A percentile compares a stretch with the other conserved stretches of the same genome.
phyloP scores from a whole-genome alignment of 1,140 invertebrate genomes.

The honey bee (Apis mellifera) region DNA sequence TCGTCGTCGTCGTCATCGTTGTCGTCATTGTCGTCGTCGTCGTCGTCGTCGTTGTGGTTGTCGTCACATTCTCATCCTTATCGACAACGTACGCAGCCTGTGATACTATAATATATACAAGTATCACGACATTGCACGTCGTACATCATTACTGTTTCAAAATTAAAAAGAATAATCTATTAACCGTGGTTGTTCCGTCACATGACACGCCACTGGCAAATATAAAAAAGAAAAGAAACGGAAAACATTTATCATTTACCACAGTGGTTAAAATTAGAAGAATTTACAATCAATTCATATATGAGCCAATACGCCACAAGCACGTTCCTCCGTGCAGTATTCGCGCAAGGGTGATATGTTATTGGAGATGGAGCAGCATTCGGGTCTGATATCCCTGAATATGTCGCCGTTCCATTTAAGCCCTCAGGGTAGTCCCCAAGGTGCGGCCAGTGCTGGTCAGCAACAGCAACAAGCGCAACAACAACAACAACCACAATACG shows the following conservation, averaged over 20 bases:
- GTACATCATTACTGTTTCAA: slow-evolving; percentile 5
- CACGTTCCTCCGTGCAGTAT: slow-evolving; percentile 61
- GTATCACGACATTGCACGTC: slow-evolving; percentile 17
- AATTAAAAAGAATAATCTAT: slow-evolving; percentile 2
- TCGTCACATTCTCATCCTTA: not conserved
- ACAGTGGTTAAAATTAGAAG: slow-evolving; percentile 10
- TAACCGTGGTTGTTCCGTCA: slow-evolving; percentile 10
- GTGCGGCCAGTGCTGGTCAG: slow-evolving; percentile 70
- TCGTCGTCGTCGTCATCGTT: too few relatives aligned
- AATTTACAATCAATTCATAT: slow-evolving; percentile 45
- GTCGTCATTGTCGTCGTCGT: too few relatives aligned
- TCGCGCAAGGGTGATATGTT: slow-evolving; percentile 86
- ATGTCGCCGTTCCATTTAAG: slow-evolving; percentile 91
- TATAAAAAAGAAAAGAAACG: too few relatives aligned
- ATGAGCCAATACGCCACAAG: slow-evolving; percentile 65
- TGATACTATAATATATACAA: not conserved
- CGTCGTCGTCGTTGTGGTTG: not conserved
- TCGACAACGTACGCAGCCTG: not conserved
- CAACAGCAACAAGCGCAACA: slow-evolving; percentile 65
- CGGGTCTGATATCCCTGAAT: slow-evolving; percentile 91
- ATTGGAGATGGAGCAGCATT: slow-evolving; percentile 91
- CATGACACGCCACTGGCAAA: not conserved
- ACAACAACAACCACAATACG: slow-evolving; percentile 70
- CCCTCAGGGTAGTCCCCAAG: slow-evolving; percentile 84
- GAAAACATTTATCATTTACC: not conserved